Evolutionary conservation across 2,888 invertebrate species (phyloP).

Genomic region (Amblyjoppa fuscipennis): DNA sequence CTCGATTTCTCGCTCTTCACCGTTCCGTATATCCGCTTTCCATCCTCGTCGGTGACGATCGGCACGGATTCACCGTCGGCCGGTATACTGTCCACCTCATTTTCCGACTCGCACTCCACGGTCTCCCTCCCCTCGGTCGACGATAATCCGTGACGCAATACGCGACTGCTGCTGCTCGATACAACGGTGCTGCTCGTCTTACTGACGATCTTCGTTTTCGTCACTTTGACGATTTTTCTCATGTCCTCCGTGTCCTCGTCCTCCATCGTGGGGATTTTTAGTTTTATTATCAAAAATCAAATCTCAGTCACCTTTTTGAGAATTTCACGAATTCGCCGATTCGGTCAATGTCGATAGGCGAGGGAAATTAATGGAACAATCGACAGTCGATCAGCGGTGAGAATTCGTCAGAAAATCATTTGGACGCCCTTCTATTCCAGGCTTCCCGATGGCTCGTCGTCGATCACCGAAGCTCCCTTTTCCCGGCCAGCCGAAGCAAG

Average conservation of each 20-base stretch:
- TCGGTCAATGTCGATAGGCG: not conserved
- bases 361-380: not conserved
- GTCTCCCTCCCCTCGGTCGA: constrained; percentile 80
- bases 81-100: constrained; percentile 81
- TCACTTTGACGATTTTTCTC: constrained; percentile 69
- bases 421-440: constrained; percentile 30
- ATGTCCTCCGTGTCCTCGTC: constrained; percentile 81
- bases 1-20: constrained; percentile 34
- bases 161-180: constrained; percentile 42
- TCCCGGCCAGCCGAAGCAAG: not conserved
- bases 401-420: constrained; percentile 75
- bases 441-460: constrained; percentile 23
- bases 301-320: not conserved
- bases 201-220: constrained; percentile 57
- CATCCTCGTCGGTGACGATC: constrained; percentile 72
- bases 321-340: not conserved
- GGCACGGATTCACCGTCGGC: constrained; percentile 63
- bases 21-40: constrained; percentile 69
- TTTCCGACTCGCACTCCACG: constrained; percentile 81
- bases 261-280: constrained; percentile 75
- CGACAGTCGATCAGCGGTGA: constrained; percentile 1
- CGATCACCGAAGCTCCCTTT: not conserved
- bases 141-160: constrained; percentile 66
- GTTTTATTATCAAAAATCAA: not conserved
- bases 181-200: constrained; percentile 53